Evolutionary conservation across 2,113 vertebrate species (phyloP), one percentile per base, ranked within the genome.

Genomic region (Alosa alosa): DNA sequence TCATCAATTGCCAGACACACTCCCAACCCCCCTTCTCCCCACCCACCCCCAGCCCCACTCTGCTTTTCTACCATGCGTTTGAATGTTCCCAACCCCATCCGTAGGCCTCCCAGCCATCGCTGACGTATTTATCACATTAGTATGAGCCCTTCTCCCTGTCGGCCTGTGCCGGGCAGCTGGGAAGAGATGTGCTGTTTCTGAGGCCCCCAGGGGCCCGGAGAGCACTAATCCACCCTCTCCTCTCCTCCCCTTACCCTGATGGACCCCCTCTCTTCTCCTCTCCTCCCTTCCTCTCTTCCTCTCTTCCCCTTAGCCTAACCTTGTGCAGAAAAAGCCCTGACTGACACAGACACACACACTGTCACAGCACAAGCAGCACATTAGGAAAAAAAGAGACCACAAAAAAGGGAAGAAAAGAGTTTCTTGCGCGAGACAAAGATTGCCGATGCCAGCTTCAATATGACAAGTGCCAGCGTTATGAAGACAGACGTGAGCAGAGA

Each of bases 381-480:
- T 17, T 13, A 47, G 44, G 44, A 22, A 47, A 25, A 44, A 22
- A 82, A n/a, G 22, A n/a, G 31, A 83, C 36, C 78, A 52, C 41
- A 72, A 72, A 46, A 81, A 84, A 52, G 83, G 84, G 84, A 75
- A 47, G 82, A 47, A 82, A 36, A 47, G 46, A 75, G 84, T 86
- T 45, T 46, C 81, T 36, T 49, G 52, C 8, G 36, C 47, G 88
- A 92, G 93, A 95, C 94, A 92, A 91, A 95, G 94, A 95, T 95
- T 93, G 93, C 93, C 93, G 89, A 93, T 95, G 95, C 94, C 95
- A 95, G 94, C 90, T 93, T 94, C 95, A 94, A 93, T 95, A 93
- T 95, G 95, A 96, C 95, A 95, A 94, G 95, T 93, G 94, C 93
- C 94, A 92, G 94, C 86, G 94, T 95, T 95, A 96, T 95, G 94